Percentiles rank a stretch among this genome's conserved stretches.
These are phyloP conservation scores for Catharus minimus DNA, from an alignment of 2,113 vertebrate genomes.

Conservation along the genomic window DNA sequence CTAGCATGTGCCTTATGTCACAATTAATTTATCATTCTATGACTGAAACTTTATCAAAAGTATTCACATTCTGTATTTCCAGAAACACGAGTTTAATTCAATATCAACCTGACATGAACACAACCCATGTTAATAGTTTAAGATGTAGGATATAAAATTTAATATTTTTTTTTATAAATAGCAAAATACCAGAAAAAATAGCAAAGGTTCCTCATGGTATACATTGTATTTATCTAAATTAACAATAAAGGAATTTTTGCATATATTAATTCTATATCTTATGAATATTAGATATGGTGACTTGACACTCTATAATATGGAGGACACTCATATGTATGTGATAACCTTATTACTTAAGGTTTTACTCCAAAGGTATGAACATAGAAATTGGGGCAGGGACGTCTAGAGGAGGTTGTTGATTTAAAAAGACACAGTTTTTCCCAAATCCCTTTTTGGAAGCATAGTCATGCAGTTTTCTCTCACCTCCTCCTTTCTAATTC, in stretches of 20 bases:
- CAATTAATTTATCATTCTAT: not conserved
- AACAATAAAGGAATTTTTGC: not conserved
- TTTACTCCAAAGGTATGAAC: not conserved
- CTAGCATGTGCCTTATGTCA: constrained; percentile 18
- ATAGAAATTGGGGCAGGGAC: not conserved
- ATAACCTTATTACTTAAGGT: not conserved
- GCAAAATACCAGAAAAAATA: not conserved
- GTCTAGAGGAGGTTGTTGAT: not conserved
- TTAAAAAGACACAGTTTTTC: not conserved
- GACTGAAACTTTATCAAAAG: constrained; percentile 1
- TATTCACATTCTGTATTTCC: not conserved
- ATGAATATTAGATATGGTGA: not conserved
- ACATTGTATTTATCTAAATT: not conserved
- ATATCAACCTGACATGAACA: not conserved
- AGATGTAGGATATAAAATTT: too few relatives aligned
- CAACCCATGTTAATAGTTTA: not conserved
- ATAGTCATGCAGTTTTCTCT: not conserved
- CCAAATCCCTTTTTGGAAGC: not conserved
- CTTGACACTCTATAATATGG: not conserved
- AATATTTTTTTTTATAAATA: not conserved
- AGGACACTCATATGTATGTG: not conserved
- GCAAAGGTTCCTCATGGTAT: fast-evolving
- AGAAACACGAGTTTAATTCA: not conserved
- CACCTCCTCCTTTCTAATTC: not conserved
- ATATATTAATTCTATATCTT: not conserved